These are phyloP conservation scores for Rhagoletis zephyria DNA, from an alignment of 1,140 invertebrate species.

Conservation along the genomic window DNA sequence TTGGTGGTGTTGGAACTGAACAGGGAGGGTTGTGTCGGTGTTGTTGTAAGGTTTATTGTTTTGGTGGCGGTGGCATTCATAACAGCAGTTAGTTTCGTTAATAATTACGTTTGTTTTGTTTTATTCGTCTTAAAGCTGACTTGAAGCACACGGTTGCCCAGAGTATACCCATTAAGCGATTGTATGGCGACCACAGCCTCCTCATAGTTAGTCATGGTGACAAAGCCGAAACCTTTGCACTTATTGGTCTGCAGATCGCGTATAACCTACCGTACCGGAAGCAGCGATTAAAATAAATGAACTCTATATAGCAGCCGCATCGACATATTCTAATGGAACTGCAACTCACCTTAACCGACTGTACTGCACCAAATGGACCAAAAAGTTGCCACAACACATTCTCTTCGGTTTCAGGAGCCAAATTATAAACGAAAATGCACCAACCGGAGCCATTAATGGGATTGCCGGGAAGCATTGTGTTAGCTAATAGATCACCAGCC, in stretches of 20 bases:
- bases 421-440: conserved; percentile 99
- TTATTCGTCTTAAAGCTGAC: conserved; percentile 98
- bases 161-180: conserved; percentile 96
- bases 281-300: background rate
- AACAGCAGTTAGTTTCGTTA: conserved; percentile 73
- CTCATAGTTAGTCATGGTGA: conserved; percentile 99
- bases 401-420: conserved; percentile 98
- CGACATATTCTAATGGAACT: conserved; percentile 71
- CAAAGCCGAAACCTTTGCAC: conserved; percentile 99
- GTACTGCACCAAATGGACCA: conserved; percentile 98
- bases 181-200: conserved; percentile 97
- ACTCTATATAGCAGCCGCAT: background rate
- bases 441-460: conserved; percentile 87
- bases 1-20: conserved; percentile 44
- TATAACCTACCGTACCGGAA: conserved; percentile 78
- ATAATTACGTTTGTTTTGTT: conserved; percentile 88
- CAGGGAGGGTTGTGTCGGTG: conserved; percentile 29
- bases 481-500: conserved; percentile 91
- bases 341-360: conserved; percentile 88
- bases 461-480: conserved; percentile 87
- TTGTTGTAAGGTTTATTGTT: conserved; percentile 52
- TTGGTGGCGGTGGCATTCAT: conserved; percentile 66
- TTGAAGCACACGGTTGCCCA: conserved; percentile 97
- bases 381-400: conserved; percentile 99
- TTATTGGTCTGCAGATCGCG: conserved; percentile 98